phyloP scores from a whole-genome alignment of 2,113 vertebrate genomes.

The Vicugna pacos region DNA sequence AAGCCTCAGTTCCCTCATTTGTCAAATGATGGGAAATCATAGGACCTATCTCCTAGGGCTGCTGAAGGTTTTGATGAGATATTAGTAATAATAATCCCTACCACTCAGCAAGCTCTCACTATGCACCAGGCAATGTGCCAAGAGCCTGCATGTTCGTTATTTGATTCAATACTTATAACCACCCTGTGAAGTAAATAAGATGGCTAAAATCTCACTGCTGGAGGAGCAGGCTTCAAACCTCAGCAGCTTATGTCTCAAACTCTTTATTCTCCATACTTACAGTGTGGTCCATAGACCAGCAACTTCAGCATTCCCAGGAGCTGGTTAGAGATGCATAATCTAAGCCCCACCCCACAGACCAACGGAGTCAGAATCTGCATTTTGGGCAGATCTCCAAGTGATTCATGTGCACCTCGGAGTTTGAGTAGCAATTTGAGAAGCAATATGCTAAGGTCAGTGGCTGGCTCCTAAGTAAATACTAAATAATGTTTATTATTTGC shows the following conservation, averaged over 20 bases:
- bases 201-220: background rate
- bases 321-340: background rate
- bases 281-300: accelerated
- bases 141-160: background rate
- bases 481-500: background rate
- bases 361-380: background rate
- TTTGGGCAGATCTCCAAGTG: background rate
- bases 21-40: background rate
- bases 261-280: background rate
- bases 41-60: background rate
- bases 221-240: background rate
- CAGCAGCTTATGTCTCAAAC: background rate
- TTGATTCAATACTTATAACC: background rate
- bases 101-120: background rate
- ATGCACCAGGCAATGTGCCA: background rate
- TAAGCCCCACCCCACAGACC: background rate
- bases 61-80: background rate
- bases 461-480: background rate
- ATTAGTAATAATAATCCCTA: background rate
- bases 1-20: background rate
- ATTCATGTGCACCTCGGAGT: background rate
- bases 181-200: background rate
- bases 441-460: background rate
- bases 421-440: background rate
- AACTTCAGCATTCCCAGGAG: background rate